Evolutionary conservation across 2,888 invertebrate genomes (phyloP).

Genomic region (Parasteatoda lunata): DNA sequence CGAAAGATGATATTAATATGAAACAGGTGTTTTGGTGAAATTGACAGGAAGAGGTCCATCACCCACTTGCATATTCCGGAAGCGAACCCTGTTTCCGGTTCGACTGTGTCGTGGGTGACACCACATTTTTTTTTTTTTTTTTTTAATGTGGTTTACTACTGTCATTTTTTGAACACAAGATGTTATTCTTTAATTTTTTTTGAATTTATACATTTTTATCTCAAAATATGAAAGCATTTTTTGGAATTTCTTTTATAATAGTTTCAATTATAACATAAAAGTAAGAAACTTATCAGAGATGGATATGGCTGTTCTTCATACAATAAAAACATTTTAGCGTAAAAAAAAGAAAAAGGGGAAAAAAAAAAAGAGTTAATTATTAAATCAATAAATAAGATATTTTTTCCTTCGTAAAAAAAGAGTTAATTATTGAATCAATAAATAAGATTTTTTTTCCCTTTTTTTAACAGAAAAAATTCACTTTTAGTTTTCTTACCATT

Average conservation of each 20-base stretch:
- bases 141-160: not conserved
- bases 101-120: not conserved
- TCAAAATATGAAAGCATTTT: not conserved
- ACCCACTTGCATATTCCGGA: slow-evolving; percentile 55
- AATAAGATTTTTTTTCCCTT: too few species aligned
- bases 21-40: slow-evolving; percentile 52
- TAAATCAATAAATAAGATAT: too few species aligned
- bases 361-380: too few species aligned
- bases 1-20: slow-evolving; percentile 53
- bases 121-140: not conserved
- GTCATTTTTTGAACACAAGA: not conserved
- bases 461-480: too few species aligned
- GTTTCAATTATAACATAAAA: not conserved
- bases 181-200: not conserved
- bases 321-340: too few species aligned
- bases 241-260: not conserved
- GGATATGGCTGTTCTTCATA: too few species aligned
- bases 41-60: slow-evolving; percentile 36
- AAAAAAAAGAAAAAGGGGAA: too few species aligned
- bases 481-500: too few species aligned
- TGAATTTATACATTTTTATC: not conserved
- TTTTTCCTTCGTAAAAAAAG: too few species aligned
- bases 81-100: slow-evolving; percentile 32
- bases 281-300: too few species aligned
- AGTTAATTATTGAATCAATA: too few species aligned